Base-by-base conservation (phyloP, 2,113 vertebrate species). In the Suricata suricatta region DNA sequence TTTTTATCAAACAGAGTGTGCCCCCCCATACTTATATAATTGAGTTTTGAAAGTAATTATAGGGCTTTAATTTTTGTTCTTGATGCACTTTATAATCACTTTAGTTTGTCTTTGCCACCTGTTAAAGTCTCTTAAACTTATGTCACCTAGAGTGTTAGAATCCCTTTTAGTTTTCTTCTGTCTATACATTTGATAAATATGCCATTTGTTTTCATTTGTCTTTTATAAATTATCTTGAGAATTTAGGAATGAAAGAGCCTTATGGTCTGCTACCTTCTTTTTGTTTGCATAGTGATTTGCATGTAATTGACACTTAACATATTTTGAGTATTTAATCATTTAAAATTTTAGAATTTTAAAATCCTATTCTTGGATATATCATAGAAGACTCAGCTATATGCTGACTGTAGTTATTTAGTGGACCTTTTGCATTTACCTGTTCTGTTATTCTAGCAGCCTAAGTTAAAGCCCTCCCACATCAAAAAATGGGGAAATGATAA, bases 111-210 rank as follows among this genome's bases (percentile, higher is more conserved):
- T 82, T 90, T 63, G 50, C 23, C 81, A 35, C 52, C 23, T 93
- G 3, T 35, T 90, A 82, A 82, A 47, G 68, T 82, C 38, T 82
- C 41, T 80, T 60, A 76, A 44, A 83, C 71, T 86, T 82, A 23
- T n/a, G 33, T 88, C 69, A 72, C 23, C 74, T 10, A 82, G 7
- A 60, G 17, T 89, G 16, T 81, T 85, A 79, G 2, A 84, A 16
- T 93, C 47, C 80, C 38, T 93, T 97, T 87, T 63, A 86, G 19
- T 87, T 93, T 77, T 94, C 64, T 83, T 82, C 80, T 86, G 0
- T 81, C 50, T 74, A 6, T 93, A 57, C 52, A 33, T 82, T 77
- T 92, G 72, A 82, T 66, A 64, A 92, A 60, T 69, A 54, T 68
- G 38, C 21, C 66, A 57, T 71, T 9, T 69, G 52, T 63, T 72